These are phyloP conservation scores for Cremastinae sp. DNA, from an alignment of 2,888 invertebrate genomes.

Conservation along the genomic window DNA sequence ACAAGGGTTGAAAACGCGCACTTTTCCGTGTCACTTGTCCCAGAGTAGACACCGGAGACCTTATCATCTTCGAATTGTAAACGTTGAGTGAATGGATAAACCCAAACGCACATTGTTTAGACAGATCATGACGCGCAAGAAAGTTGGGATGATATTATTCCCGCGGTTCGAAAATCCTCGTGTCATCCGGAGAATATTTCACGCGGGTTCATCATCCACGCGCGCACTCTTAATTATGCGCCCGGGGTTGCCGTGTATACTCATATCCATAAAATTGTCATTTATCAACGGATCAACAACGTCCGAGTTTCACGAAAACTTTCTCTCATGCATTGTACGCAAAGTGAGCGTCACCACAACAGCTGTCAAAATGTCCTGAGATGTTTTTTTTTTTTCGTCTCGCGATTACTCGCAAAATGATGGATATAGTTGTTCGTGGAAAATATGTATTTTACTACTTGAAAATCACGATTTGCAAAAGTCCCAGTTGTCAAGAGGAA, in stretches of 20 bases:
- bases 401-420: too few species aligned
- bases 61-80: conserved; percentile 37
- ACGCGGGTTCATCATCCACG: conserved; percentile 16
- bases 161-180: conserved; percentile 14
- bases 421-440: too few species aligned
- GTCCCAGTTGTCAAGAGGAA: too few species aligned
- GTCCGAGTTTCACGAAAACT: background rate
- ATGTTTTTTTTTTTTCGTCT: too few species aligned
- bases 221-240: conserved; percentile 4
- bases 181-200: conserved; percentile 38
- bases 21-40: conserved; percentile 5
- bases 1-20: conserved; percentile 19
- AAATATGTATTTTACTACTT: too few species aligned
- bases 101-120: conserved; percentile 1
- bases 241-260: background rate
- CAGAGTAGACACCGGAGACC: conserved; percentile 7
- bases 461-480: too few species aligned
- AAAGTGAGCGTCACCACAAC: background rate
- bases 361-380: too few species aligned
- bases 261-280: conserved; percentile 7
- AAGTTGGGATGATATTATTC: background rate
- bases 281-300: conserved; percentile 28
- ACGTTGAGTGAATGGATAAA: background rate
- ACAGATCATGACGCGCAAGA: conserved; percentile 2
- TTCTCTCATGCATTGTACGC: background rate